Evolutionary conservation across 2,113 vertebrate genomes (phyloP), one percentile per base, ranked within the genome.

Genomic region (Prinia subflava): DNA sequence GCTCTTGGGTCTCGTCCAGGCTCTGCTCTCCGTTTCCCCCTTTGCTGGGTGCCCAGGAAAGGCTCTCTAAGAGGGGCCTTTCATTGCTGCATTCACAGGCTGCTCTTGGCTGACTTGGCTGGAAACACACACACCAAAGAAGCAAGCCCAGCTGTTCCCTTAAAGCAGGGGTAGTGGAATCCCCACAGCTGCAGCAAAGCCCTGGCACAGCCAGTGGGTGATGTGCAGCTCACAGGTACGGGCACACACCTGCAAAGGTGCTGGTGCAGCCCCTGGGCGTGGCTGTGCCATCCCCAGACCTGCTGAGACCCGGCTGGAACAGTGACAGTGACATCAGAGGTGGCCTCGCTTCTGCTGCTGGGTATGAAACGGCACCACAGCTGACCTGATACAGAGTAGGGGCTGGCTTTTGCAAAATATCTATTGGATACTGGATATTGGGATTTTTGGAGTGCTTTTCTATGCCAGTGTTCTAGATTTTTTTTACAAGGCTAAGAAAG

Each of bases 21-120:
- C 11, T 74, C 53, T 92, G 94, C 68, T 88, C 76, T 93, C 92
- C 0, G 0, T 88, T 83, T 80, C n/a, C 55, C 62, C 49, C n/a
- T 92, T 90, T 86, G 90, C 80, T 78, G 42, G 33, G 64, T 86
- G 63, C 55, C 76, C 47, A 53, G 91, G 79, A 85, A 64, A 49
- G 63, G 68, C 71, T 53, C 21, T 80, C 55, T 30, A 30, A 80
- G 90, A 85, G 65, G 67, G 28, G 57, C 76, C 57, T 83, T 9
- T 83, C 69, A 89, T 41, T 87, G 65, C 63, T 75, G 47, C 63
- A 60, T 76, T 94, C 91, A 73, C 44, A 60, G 65, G 30, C 75
- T 17, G 4, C 10, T 92, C 65, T 88, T 90, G 93, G 75, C 82
- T 85, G 52, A 33, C 78, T 50, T 55, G 49, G 65, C 91, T 92